Percentiles rank a stretch among this genome's conserved stretches.
Conservation (phyloP, 2,797 vertebrate genomes). For the Halcyon leucocephala region DNA sequence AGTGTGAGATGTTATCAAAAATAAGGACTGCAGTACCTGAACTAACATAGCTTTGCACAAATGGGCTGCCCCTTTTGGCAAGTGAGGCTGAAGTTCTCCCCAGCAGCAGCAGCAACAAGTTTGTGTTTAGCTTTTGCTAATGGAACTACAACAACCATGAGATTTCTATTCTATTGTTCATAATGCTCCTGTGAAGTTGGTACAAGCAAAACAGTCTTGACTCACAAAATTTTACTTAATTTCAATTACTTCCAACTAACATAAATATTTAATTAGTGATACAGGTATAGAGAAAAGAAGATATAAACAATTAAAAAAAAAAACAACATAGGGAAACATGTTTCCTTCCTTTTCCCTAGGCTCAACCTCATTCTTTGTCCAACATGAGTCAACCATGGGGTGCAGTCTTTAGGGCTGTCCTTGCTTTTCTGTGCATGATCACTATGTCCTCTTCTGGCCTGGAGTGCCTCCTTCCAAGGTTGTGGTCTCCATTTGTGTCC, state of each 20-base stretch:
- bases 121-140: not conserved
- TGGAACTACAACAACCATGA: not conserved
- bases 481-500: too few relatives aligned
- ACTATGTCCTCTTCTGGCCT: not conserved
- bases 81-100: not conserved
- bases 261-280: not conserved
- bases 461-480: not conserved
- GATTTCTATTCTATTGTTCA: not conserved
- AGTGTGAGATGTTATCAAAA: not conserved
- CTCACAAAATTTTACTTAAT: not conserved
- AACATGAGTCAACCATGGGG: accelerated
- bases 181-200: not conserved
- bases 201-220: not conserved
- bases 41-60: accelerated
- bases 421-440: not conserved
- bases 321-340: not conserved
- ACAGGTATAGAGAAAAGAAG: not conserved
- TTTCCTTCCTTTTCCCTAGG: not conserved
- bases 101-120: not conserved
- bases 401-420: not conserved
- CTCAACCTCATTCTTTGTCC: not conserved
- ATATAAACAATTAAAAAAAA: not conserved
- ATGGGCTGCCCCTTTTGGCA: accelerated
- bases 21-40: not conserved
- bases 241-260: not conserved